Conservation (phyloP, 2,797 vertebrate species). For the Macrochelys suwanniensis region DNA sequence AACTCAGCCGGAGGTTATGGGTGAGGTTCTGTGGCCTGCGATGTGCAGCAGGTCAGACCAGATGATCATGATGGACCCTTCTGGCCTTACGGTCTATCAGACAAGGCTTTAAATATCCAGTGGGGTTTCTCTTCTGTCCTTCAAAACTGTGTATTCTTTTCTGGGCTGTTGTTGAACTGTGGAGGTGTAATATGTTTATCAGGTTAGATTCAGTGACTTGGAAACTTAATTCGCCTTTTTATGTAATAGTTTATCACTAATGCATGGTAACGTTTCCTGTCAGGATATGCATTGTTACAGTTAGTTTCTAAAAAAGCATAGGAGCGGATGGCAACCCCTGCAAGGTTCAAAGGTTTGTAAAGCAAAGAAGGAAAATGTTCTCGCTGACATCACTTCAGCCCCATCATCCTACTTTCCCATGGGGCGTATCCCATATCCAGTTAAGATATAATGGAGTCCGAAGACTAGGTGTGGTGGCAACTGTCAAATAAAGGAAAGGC, state of each 20-base stretch:
- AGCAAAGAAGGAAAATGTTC: constrained; percentile 48
- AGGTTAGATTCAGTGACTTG: constrained; percentile 26
- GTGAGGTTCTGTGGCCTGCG: neutral
- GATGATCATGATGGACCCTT: neutral
- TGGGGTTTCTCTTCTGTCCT: neutral
- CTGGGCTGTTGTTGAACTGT: constrained; percentile 35
- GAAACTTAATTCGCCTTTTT: constrained; percentile 70
- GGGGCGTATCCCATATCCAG: constrained; percentile 75
- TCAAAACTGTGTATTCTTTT: constrained; percentile 27
- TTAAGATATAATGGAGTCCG: constrained; percentile 68
- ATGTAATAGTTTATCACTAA: constrained; percentile 68
- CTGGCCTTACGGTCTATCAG: neutral
- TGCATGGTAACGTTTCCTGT: constrained; percentile 57
- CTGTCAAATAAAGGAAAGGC: constrained; percentile 73
- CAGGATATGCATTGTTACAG: constrained; percentile 67
- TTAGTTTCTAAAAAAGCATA: neutral
- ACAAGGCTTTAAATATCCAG: neutral
- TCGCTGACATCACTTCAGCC: constrained; percentile 69
- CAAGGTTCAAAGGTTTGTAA: constrained; percentile 54
- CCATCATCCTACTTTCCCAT: constrained; percentile 73
- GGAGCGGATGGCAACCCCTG: constrained; percentile 23
- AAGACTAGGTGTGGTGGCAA: constrained; percentile 76
- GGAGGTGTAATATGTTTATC: constrained; percentile 56
- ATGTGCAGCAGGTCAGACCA: neutral
- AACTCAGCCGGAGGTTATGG: neutral